These are phyloP conservation scores for Nothobranchius kuhntae DNA, from an alignment of 2,113 vertebrate species.

Conservation along the genomic window DNA sequence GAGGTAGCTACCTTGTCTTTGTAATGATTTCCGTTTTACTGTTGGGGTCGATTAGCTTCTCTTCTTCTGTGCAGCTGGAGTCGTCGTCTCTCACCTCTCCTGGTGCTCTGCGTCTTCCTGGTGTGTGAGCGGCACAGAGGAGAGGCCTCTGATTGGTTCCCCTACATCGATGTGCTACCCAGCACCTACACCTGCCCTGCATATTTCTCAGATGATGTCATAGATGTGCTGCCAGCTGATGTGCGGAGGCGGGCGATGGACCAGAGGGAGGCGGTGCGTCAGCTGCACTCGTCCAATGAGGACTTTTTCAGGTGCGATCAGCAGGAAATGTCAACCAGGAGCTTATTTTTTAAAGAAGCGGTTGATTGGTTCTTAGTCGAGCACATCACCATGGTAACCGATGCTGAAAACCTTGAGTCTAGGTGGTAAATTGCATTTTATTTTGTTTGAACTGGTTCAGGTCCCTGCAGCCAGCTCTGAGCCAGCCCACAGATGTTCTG, in stretches of 20 bases:
- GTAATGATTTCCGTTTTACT: neutral
- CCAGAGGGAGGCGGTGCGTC: constrained; percentile 76
- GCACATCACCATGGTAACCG: neutral
- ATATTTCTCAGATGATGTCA: constrained; percentile 74
- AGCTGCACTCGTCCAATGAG: constrained; percentile 75
- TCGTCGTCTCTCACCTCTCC: constrained; percentile 80
- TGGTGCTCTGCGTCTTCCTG: constrained; percentile 88
- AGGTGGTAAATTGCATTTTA: no score
- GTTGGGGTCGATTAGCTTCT: neutral
- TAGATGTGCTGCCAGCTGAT: constrained; percentile 77
- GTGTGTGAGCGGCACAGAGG: constrained; percentile 84
- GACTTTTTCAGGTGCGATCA: constrained; percentile 76
- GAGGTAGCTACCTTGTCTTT: constrained; percentile 59
- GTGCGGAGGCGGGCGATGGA: constrained; percentile 76
- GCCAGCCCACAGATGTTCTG: constrained; percentile 76
- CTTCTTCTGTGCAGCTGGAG: constrained; percentile 67
- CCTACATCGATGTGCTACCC: constrained; percentile 88
- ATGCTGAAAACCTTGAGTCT: neutral
- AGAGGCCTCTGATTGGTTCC: constrained; percentile 83
- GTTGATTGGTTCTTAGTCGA: no score
- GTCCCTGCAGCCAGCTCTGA: constrained; percentile 87
- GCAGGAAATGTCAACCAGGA: neutral
- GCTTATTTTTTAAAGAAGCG: no score
- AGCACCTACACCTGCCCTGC: constrained; percentile 84
- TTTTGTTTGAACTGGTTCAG: constrained; percentile 31